Conservation (phyloP, 2,888 invertebrate genomes). For the Perizoma affinitatum region DNA sequence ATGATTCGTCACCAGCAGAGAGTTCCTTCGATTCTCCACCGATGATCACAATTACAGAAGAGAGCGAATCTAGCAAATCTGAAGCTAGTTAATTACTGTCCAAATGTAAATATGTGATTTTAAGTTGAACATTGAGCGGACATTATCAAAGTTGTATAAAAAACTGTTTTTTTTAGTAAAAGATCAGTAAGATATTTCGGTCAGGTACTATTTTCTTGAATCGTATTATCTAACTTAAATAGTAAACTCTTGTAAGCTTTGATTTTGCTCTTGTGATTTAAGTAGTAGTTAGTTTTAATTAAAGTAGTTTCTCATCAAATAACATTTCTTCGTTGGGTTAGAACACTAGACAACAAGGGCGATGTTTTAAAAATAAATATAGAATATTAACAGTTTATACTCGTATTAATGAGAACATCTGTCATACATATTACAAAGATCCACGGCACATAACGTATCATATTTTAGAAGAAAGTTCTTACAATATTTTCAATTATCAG, state of each 20-base stretch:
- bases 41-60: slow-evolving; percentile 80
- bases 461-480: background rate
- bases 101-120: slow-evolving; percentile 34
- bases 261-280: slow-evolving; percentile 22
- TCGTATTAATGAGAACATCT: background rate
- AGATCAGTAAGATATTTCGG: background rate
- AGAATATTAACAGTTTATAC: background rate
- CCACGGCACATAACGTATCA: background rate
- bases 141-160: slow-evolving; percentile 26
- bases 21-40: slow-evolving; percentile 64
- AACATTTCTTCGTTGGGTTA: slow-evolving; percentile 12
- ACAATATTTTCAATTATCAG: too few species aligned
- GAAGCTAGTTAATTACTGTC: slow-evolving; percentile 70
- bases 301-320: slow-evolving; percentile 21
- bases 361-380: slow-evolving; percentile 21
- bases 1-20: slow-evolving; percentile 78
- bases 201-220: slow-evolving; percentile 6
- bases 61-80: slow-evolving; percentile 70
- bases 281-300: slow-evolving; percentile 19
- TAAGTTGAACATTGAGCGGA: slow-evolving; percentile 27
- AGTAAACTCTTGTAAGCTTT: slow-evolving; percentile 18
- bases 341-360: background rate
- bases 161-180: slow-evolving; percentile 11
- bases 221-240: slow-evolving; percentile 30
- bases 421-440: background rate